These are phyloP conservation scores for Microctonus brassicae DNA, from an alignment of 2,888 invertebrate genomes.

Conservation along the genomic window DNA sequence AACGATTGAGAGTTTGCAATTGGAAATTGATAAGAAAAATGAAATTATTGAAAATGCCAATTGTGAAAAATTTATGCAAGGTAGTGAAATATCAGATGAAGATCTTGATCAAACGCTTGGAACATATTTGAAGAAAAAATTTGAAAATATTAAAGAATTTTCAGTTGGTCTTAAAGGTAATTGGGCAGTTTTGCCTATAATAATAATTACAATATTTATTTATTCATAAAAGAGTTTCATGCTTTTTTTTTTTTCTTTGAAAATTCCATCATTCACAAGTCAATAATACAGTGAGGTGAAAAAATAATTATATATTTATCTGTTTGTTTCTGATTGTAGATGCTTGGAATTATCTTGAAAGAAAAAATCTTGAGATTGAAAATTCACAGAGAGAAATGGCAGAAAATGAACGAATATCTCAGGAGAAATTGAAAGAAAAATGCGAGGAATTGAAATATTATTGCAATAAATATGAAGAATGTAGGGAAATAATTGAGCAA, in stretches of 20 bases:
- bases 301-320: not conserved
- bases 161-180: conserved; percentile 26
- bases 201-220: not conserved
- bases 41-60: conserved; percentile 10
- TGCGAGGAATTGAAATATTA: not conserved
- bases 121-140: conserved; percentile 7
- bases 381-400: not conserved
- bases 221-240: not conserved
- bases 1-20: conserved; percentile 13
- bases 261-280: not conserved
- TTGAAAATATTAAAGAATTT: conserved; percentile 15
- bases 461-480: not conserved
- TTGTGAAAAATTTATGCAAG: conserved; percentile 20
- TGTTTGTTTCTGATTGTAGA: conserved; percentile 1
- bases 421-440: not conserved
- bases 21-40: conserved; percentile 15
- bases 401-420: not conserved
- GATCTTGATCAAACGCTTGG: conserved; percentile 19
- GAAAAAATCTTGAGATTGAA: not conserved
- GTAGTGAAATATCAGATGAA: not conserved
- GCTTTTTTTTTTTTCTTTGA: not conserved
- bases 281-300: not conserved
- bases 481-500: not conserved
- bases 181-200: not conserved
- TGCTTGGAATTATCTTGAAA: conserved; percentile 21